Base-by-base conservation (phyloP, 2,888 invertebrate species). In the Catocala nupta region DNA sequence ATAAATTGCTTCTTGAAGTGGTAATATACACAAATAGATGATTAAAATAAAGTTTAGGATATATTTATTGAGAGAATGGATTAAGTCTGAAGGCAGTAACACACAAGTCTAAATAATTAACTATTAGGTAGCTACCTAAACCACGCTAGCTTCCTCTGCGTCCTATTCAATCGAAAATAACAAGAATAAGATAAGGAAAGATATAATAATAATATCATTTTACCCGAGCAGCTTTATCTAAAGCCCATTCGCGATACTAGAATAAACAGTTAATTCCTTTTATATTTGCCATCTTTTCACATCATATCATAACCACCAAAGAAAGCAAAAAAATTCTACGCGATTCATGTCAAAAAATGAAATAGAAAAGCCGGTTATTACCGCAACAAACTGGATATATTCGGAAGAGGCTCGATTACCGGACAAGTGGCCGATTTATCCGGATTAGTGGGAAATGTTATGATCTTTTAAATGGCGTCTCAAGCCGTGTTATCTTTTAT, bases 391-490 rank as follows among this genome's bases (percentile, higher is more conserved):
- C 75, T 71, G 75, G 77, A 82, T 77, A 80, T 78, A 76, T 70
- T 77, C 76, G 75, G 76, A 70, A 65, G 55, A 64, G 79, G 83
- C 75, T 74, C 81, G 83, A 85, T 87, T 84, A 85, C 76, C 71
- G 78, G 73, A 75, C 79, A 76, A 82, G 81, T 81, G 72, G 75
- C 64, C 70, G 67, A 71, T 71, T 71, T 73, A 79, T 70, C 73
- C 65, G 70, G 71, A 60, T 64, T 63, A 74, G 63, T 73, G 60
- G 49, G 25, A 70, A 68, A 53, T 62, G 47, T 57, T 58, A 13
- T 44, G 68, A 62, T 60, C 55, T 48, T 71, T 50, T 63, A 63
- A 47, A 51, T 36, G n/a, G 13, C 13, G 10, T 51, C 12, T 36
- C 12, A 36, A 16, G 16, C 9, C 0, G 4, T 6, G 47, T 16